Conservation (phyloP, 2,888 invertebrate genomes). For the Athalia cordata region DNA sequence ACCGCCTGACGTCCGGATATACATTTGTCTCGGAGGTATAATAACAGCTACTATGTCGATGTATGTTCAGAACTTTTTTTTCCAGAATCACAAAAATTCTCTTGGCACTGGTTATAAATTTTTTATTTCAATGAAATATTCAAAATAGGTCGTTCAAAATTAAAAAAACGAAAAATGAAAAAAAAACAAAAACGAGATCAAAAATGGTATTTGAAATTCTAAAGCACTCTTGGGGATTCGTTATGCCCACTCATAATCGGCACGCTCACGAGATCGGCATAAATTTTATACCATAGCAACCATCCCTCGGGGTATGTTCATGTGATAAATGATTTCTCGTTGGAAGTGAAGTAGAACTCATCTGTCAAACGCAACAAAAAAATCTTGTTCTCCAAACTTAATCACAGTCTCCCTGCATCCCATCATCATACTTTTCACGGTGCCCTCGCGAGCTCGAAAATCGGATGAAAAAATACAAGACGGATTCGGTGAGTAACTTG, state of each 20-base stretch:
- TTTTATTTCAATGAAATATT: no score
- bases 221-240: not conserved
- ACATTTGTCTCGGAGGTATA: no score
- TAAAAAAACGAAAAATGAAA: not conserved
- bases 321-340: not conserved
- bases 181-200: not conserved
- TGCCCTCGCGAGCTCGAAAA: no score
- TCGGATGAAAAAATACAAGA: no score
- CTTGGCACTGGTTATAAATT: no score
- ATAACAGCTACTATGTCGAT: no score
- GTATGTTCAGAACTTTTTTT: no score
- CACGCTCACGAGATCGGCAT: not conserved
- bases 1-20: no score
- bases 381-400: not conserved
- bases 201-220: not conserved
- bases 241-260: not conserved
- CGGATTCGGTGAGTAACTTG: no score
- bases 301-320: not conserved
- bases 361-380: not conserved
- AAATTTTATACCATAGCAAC: not conserved
- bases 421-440: no score
- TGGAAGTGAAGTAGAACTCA: not conserved
- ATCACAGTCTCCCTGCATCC: not conserved
- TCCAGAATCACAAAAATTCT: no score
- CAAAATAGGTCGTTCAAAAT: no score